Percentiles rank a stretch among this genome's conserved stretches.
Conservation (phyloP, 2,888 invertebrate genomes). For the Drosophila recens region DNA sequence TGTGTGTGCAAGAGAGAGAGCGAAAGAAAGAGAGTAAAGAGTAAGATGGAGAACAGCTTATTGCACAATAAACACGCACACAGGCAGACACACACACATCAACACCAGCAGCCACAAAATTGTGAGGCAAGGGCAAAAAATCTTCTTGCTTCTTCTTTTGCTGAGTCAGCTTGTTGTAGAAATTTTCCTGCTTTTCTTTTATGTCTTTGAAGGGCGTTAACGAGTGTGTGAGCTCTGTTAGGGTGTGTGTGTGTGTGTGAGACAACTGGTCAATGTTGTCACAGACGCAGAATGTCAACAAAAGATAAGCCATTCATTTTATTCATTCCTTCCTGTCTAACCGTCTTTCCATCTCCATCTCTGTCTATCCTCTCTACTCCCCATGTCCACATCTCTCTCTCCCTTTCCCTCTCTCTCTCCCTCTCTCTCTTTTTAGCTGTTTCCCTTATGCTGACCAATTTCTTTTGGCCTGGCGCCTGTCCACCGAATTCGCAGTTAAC, state of each 20-base stretch:
- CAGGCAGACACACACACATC: constrained; percentile 36
- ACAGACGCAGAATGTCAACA: constrained; percentile 80
- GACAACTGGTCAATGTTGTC: constrained; percentile 81
- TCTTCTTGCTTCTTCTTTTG: constrained; percentile 32
- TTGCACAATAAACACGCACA: constrained; percentile 73
- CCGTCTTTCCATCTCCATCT: neutral
- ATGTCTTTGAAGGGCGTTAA: constrained; percentile 55
- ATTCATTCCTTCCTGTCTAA: constrained; percentile 70
- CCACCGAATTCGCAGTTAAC: constrained; percentile 60
- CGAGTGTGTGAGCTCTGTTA: constrained; percentile 40
- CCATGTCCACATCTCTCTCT: no score
- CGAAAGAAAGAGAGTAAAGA: neutral
- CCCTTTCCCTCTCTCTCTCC: no score
- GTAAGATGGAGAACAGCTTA: constrained; percentile 64
- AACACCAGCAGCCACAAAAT: constrained; percentile 32
- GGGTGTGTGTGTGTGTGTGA: constrained; percentile 20
- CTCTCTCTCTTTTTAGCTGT: neutral
- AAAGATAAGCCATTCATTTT: constrained; percentile 81
- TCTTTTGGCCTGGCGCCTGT: constrained; percentile 13
- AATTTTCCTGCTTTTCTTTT: constrained; percentile 54
- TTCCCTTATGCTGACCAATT: constrained; percentile 13
- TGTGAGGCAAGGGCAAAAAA: constrained; percentile 49
- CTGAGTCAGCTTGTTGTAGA: constrained; percentile 70
- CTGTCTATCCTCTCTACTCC: neutral
- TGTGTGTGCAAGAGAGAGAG: neutral